phyloP scores from a whole-genome alignment of 2,888 invertebrate genomes.

The Campopleginae sp. region DNA sequence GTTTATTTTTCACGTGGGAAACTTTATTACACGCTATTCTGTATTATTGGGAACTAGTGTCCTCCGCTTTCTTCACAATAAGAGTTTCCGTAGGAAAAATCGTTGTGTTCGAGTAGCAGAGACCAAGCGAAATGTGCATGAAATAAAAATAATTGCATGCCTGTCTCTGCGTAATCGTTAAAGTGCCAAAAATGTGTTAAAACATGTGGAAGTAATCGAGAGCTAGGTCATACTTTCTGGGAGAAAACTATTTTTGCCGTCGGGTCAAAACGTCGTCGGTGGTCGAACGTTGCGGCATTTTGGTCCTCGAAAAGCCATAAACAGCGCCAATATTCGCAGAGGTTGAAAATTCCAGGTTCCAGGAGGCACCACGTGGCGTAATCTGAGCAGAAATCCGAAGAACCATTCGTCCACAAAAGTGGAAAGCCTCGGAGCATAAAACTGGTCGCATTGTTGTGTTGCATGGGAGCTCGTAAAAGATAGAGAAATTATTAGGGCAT shows the following conservation, averaged over 20 bases:
- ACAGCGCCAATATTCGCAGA: conserved; percentile 81
- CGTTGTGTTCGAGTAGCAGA: too few relatives aligned
- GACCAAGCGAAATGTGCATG: background rate
- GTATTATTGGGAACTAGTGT: background rate
- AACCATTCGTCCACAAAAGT: conserved; percentile 64
- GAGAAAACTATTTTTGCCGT: conserved; percentile 62
- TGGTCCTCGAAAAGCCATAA: conserved; percentile 75
- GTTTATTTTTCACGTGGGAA: background rate
- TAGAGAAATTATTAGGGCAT: conserved; percentile 51
- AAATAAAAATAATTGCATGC: conserved; percentile 12
- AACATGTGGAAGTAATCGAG: conserved; percentile 77
- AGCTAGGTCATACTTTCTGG: background rate
- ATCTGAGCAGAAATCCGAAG: conserved; percentile 19
- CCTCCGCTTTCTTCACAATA: background rate
- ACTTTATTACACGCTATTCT: background rate
- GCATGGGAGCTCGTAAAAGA: conserved; percentile 30
- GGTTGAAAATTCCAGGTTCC: conserved; percentile 71
- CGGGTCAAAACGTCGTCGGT: conserved; percentile 64
- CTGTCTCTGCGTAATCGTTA: background rate
- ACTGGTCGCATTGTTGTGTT: conserved; percentile 57
- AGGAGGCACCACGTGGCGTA: conserved; percentile 75
- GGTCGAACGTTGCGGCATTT: conserved; percentile 76
- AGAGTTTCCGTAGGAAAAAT: background rate
- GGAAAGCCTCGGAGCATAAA: conserved; percentile 46
- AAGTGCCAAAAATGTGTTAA: conserved; percentile 30